Conservation (phyloP, 2,797 vertebrate species). For the Alauda arvensis region DNA sequence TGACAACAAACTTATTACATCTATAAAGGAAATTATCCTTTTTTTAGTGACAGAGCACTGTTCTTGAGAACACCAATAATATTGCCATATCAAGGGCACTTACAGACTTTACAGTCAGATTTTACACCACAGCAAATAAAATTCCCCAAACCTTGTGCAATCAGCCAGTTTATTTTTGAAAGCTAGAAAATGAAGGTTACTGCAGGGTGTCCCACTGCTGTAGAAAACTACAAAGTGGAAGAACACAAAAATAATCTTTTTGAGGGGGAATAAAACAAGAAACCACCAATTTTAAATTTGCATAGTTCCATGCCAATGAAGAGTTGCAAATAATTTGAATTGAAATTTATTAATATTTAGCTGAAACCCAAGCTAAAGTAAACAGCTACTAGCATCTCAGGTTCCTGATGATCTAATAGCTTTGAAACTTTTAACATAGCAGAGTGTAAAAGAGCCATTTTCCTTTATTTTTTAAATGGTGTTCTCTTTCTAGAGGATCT, state of each 20-base stretch:
- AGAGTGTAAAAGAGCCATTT: background rate
- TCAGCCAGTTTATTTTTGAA: background rate
- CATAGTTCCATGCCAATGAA: background rate
- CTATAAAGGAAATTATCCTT: background rate
- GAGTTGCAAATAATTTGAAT: background rate
- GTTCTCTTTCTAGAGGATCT: background rate
- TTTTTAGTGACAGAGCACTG: background rate
- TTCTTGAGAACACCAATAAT: background rate
- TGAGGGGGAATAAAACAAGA: fast-evolving
- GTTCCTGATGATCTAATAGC: background rate
- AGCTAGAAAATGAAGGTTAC: background rate
- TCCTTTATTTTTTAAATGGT: background rate
- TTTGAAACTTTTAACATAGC: background rate
- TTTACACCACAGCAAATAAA: background rate
- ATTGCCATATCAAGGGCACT: background rate
- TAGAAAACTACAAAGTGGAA: background rate
- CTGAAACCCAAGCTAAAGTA: background rate
- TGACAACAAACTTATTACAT: background rate
- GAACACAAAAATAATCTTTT: fast-evolving
- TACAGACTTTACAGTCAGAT: background rate
- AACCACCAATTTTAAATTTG: fast-evolving
- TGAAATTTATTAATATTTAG: background rate
- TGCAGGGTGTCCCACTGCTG: background rate
- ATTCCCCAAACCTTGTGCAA: background rate
- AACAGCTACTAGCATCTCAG: background rate